Percentiles rank a stretch among this genome's conserved stretches.
Evolutionary conservation across 2,888 invertebrate genomes (phyloP).

Genomic region (Zonitis immaculata): DNA sequence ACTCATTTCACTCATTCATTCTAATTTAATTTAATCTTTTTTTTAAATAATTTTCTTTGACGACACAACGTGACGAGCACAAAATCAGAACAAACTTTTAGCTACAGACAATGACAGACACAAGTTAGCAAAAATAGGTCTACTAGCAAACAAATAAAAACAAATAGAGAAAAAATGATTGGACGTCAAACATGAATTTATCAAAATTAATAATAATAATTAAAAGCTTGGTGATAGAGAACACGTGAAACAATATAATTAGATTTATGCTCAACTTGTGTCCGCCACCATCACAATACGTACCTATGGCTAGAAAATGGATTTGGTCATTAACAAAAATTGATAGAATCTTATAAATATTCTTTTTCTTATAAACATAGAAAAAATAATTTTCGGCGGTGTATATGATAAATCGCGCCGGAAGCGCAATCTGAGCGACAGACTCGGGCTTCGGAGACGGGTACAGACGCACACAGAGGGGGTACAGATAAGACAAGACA

Average conservation of each 20-base stretch:
- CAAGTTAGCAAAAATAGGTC: conserved; percentile 47
- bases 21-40: conserved; percentile 27
- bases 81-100: conserved; percentile 42
- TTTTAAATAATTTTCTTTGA: conserved; percentile 32
- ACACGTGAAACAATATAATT: conserved; percentile 40
- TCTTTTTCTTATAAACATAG: background rate
- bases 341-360: no score
- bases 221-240: conserved; percentile 25
- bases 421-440: conserved; percentile 40
- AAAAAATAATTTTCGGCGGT: conserved; percentile 15
- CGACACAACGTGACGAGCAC: conserved; percentile 47
- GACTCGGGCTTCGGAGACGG: conserved; percentile 52
- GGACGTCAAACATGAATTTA: conserved; percentile 26
- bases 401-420: conserved; percentile 21
- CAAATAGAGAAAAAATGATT: conserved; percentile 26
- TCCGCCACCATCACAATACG: conserved; percentile 49
- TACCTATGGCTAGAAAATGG: conserved; percentile 43
- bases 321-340: conserved; percentile 22
- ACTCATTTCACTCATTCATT: conserved; percentile 19
- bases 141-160: conserved; percentile 41
- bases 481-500: conserved; percentile 77
- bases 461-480: conserved; percentile 82
- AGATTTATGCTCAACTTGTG: conserved; percentile 45
- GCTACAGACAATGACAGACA: conserved; percentile 52
- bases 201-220: background rate